Evolutionary conservation across 1,140 invertebrate species (phyloP), one percentile per base, ranked within the genome.

Genomic region (Listronotus oregonensis): DNA sequence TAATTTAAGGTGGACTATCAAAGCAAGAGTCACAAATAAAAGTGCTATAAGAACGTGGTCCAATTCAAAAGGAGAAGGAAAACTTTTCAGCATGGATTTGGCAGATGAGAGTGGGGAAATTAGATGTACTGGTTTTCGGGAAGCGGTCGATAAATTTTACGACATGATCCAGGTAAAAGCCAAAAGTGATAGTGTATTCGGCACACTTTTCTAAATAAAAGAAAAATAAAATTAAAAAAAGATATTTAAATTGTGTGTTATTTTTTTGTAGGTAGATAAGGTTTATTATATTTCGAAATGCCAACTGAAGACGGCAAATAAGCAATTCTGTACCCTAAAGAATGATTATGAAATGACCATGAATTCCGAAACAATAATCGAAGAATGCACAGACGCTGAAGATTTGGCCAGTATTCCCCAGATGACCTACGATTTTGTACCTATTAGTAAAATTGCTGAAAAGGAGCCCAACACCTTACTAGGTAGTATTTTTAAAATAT

Each of bases 321-420:
- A 96, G 78, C 87, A 94, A 73, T 99, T 87, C 75, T 86, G 85
- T 12, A 86, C 81, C 43, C 77, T 97, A 10, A 92, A 95, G 49
- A 95, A 98, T 79, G 95, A 98, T 77, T 99, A 98, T 76, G 97
- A 99, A 77, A 92, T 99, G 87, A 92, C 92, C 0, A 89, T 99
- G 71, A 89, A 82, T n/a, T 79, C 82, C 15, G 92, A 97, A 34
- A 91, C 93, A 0, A 82, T 90, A 68, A 84, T 97, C 7, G 82
- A 88, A 39, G 84, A 85, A 51, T 94, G 90, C 71, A 80, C 83
- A 51, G 83, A 87, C 61, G 89, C 21, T 27, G 21, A 87, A 9
- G 85, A 87, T 44, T 74, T 77, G 14, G 73, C 78, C 1, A 78
- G 83, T 11, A 86, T 97, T 71, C 95, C 96, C 1, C 82, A 83